Conservation (phyloP, 2,797 vertebrate species). For the Liparis tanakae region DNA sequence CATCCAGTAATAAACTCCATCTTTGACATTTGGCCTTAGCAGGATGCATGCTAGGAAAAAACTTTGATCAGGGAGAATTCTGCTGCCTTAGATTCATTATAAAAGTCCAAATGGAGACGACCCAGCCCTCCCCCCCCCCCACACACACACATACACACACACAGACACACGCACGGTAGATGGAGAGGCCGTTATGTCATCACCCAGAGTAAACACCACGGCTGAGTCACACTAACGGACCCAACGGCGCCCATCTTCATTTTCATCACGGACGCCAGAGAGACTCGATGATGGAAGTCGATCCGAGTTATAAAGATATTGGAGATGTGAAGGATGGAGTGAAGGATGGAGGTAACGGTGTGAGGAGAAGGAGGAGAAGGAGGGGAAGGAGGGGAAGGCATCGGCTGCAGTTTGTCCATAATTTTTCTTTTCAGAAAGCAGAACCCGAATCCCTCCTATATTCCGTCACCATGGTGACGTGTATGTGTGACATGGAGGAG, state of each 20-base stretch:
- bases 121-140: too few relatives aligned
- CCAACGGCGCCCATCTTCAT: conserved; percentile 31
- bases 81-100: background rate
- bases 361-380: conserved; percentile 4
- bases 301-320: conserved; percentile 13
- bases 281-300: conserved; percentile 9
- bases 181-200: conserved; percentile 52
- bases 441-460: conserved; percentile 16
- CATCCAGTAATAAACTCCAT: background rate
- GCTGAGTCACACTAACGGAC: conserved; percentile 60
- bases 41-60: background rate
- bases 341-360: conserved; percentile 18
- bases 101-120: background rate
- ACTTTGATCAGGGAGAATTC: background rate
- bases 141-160: too few relatives aligned
- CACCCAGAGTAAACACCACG: conserved; percentile 52
- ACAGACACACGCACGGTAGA: background rate
- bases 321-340: background rate
- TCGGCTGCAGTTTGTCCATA: conserved; percentile 17
- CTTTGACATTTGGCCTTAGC: background rate
- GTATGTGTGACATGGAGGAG: conserved; percentile 4
- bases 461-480: conserved; percentile 63
- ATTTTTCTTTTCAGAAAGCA: conserved; percentile 34
- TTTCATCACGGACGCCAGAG: conserved; percentile 40
- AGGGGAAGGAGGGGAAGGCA: background rate